Conservation (phyloP, 2,888 invertebrate species). For the Chrysodeixis includens region DNA sequence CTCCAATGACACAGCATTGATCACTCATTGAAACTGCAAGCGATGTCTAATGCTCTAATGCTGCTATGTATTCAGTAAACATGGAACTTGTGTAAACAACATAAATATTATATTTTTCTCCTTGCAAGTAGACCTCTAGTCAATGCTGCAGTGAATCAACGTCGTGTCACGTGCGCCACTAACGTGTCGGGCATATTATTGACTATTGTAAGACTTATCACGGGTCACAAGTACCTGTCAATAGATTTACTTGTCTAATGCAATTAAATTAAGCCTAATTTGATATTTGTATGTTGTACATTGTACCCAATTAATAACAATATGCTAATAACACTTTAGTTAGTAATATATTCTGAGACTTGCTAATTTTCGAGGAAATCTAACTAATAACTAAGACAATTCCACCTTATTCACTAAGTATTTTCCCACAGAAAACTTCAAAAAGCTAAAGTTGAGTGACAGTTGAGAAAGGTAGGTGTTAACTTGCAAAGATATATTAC, state of each 20-base stretch:
- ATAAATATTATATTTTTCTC: conserved; percentile 33
- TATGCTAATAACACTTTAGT: background rate
- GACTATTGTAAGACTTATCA: conserved; percentile 24
- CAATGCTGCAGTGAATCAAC: conserved; percentile 31
- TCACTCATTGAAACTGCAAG: background rate
- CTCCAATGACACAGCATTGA: too few species aligned
- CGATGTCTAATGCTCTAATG: conserved; percentile 5
- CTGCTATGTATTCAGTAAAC: background rate
- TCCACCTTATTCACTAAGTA: background rate
- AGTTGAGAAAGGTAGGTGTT: background rate
- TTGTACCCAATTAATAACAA: background rate
- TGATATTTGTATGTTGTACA: background rate
- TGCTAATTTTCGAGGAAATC: background rate
- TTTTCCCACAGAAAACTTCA: background rate
- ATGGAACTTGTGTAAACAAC: background rate
- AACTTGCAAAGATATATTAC: conserved; percentile 4
- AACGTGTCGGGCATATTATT: conserved; percentile 40
- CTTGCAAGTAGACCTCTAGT: conserved; percentile 29
- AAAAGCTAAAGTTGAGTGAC: background rate
- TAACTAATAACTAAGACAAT: background rate
- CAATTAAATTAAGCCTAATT: background rate
- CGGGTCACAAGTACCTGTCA: conserved; percentile 13
- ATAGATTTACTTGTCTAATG: background rate
- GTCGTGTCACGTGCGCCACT: conserved; percentile 26
- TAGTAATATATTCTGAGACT: background rate